Evolutionary conservation across 1,140 invertebrate species (phyloP).

Genomic region (Pomacea maculata): DNA sequence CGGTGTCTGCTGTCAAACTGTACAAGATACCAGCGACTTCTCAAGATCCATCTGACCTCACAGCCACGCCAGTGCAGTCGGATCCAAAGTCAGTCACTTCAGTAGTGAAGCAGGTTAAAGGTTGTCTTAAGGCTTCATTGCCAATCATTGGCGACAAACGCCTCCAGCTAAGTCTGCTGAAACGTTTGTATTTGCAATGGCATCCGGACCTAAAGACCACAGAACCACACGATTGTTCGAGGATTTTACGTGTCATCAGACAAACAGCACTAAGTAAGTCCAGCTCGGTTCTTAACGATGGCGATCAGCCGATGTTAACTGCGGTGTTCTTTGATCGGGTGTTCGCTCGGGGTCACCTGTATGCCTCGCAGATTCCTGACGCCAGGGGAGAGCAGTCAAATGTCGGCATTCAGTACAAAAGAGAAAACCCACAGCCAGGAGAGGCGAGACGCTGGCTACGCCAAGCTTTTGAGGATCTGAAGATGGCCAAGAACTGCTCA

Average conservation of each 20-base stretch:
- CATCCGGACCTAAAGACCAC: background rate
- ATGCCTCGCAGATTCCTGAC: background rate
- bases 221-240: background rate
- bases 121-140: no score
- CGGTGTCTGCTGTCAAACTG: no score
- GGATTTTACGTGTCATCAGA: background rate
- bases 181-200: background rate
- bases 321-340: background rate
- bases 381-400: background rate
- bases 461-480: conserved; percentile 4
- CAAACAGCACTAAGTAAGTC: background rate
- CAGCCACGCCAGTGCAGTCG: no score
- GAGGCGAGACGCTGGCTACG: conserved; percentile 14
- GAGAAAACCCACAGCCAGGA: conserved; percentile 3
- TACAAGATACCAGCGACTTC: no score
- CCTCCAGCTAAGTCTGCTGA: background rate
- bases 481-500: no score
- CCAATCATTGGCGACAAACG: no score
- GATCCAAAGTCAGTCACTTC: no score
- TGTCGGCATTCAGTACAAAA: background rate
- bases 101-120: no score
- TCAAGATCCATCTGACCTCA: no score
- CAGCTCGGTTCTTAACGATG: background rate
- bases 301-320: background rate
- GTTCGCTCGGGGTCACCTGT: background rate